Evolutionary conservation across 2,797 vertebrate genomes (phyloP), one percentile per base, ranked within the genome.

Genomic region (Takifugu ocellatus): DNA sequence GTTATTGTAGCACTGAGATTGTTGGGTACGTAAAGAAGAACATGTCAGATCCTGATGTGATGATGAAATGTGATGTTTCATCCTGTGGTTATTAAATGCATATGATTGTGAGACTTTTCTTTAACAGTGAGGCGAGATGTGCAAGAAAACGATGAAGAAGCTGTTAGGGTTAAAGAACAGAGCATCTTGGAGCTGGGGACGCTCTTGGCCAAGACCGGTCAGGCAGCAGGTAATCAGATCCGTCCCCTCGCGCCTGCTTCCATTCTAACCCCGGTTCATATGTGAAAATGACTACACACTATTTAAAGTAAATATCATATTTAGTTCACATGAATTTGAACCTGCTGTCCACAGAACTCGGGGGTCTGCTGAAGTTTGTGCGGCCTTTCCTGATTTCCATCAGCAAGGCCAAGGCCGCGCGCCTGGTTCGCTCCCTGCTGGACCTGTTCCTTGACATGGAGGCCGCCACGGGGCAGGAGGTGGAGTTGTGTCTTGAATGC

Each of bases 391-490:
- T 99, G 85, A 99, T 98, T 84, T 97, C 96, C 70, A 98, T 99
- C 91, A 99, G 97, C 86, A 99, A 99, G 86, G 97, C 97, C 51
- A 99, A 99, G 87, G 97, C 97, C 2, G 97, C 97, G 15, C 93
- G 96, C 6, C 87, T 99, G 49, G 97, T 99, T 47, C 94, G 97
- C 21, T 98, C 94, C 12, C 92, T 99, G 75, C 92, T 99, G 39
- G 97, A 99, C 86, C 90, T 99, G 5, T 98, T 99, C 75, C 92
- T 99, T 45, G 97, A 99, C 78, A 99, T 99, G 97, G 97, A 99
- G 87, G 97, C 97, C 53, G 97, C 96, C 0, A 99, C 97, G 0
- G 97, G 97, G 33, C 97, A 99, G 84, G 97, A 99, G 91, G 97
- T 99, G 48, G 95, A 98, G 66, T 90, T 99, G 77, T 99, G 97